Base-by-base conservation (phyloP, 2,113 vertebrate genomes). In the Mungos mungo region DNA sequence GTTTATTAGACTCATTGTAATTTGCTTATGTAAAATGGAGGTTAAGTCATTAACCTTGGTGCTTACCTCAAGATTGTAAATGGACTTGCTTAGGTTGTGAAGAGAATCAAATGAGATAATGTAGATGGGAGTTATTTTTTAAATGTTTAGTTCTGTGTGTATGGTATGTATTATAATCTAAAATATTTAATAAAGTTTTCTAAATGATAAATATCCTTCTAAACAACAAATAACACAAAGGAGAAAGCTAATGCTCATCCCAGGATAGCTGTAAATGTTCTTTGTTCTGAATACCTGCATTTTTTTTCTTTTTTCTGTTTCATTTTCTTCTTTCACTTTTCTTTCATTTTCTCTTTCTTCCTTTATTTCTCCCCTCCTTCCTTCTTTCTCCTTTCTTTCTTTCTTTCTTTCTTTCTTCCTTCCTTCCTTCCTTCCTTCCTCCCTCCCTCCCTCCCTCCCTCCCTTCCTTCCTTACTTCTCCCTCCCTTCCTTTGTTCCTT, bases 21-120 rank as follows among this genome's bases (percentile, higher is more conserved):
- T 97, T 97, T 96, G 83, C 85, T 97, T 92, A 93, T 88, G 60
- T 82, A 93, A 93, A 97, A 94, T 92, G 66, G 31, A 97, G 88
- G 90, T 82, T 95, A 97, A 96, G 15, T 98, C 63, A 96, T 97
- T 96, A 97, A 97, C 87, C 96, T 92, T 68, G 45, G 5, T 90
- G 88, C 97, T 97, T 96, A 93, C 72, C 38, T 90, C 31, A 66
- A 27, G 38, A 95, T 57, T 90, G 12, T 77, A 96, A 96, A 90
- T 88, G 76, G 38, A 88, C 87, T 85, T 92, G 41, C 68, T 89
- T 90, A 90, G 41, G 5, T 90, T 95, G n/a, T 92, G 35, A 82
- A 90, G 12, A 90, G 35, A 96, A 94, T 95, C 50, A 65, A 68
- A 88, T 97, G 89, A 93, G 60, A 83, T 65, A 45, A 66, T 66